Base-by-base conservation (phyloP, 2,113 vertebrate species). In the Fulmarus glacialis region DNA sequence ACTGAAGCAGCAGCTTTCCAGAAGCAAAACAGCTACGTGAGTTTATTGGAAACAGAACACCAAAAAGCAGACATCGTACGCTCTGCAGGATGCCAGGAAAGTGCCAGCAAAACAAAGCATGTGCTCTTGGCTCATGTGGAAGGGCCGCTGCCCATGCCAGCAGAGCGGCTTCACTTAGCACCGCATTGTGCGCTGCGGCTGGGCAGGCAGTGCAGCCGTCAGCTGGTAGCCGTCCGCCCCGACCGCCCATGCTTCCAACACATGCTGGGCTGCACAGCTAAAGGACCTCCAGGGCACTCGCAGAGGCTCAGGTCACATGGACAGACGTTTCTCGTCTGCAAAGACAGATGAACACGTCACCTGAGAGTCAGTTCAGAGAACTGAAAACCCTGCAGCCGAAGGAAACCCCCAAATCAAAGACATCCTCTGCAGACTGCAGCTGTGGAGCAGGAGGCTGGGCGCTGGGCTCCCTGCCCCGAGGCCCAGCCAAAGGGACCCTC, bases 181-280 rank as follows among this genome's bases (percentile, higher is more conserved):
- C 8, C 1, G 8, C 40, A 23, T 32, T 60, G 58, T 52, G 68
- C 0, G 1, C 67, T 5, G 63, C 0, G 34, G 60, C 63, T 36
- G 42, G 75, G 81, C 71, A 43, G 43, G 50, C 64, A 59, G 79
- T 4, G 3, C 21, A 14, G 67, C 53, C 27, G 5, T 70, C 90
- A 81, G 81, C 64, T 79, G 59, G 27, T 16, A 7, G 12, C 17
- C 23, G 5, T 7, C 73, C 2, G 0, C 12, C 26, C 58, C 5
- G 1, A 45, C 32, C 1, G 0, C 4, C 0, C 3, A 0, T 27
- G 40, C 86, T 36, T 52, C 82, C 58, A 40, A 27, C 81, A 50
- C 36, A 27, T 0, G 24, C 52, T 50, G 70, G 42, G 40, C 38
- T 50, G 45, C 40, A 18, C 43, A 26, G 32, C 42, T 36, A 20